Evolutionary conservation across 2,113 vertebrate genomes (phyloP).

Genomic region (Siniperca knerii): DNA sequence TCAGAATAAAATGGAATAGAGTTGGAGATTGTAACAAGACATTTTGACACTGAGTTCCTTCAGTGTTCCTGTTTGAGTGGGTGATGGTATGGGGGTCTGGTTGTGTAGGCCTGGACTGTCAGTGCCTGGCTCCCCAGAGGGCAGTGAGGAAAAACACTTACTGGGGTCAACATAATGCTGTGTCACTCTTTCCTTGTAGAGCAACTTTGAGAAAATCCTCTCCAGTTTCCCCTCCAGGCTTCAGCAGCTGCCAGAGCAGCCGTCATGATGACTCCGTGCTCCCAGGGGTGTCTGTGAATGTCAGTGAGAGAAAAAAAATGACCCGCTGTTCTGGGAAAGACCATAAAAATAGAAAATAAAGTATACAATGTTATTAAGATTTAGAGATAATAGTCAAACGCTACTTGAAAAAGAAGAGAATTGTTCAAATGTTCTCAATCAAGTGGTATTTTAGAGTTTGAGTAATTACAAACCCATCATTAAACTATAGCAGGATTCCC

Average conservation of each 20-base stretch:
- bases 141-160: slow-evolving; percentile 44
- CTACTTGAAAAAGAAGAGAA: not conserved
- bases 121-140: slow-evolving; percentile 11
- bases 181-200: slow-evolving; percentile 61
- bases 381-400: slow-evolving; percentile 19
- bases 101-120: slow-evolving; percentile 9
- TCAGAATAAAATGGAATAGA: not conserved
- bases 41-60: slow-evolving; percentile 17
- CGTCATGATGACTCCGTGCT: slow-evolving; percentile 52
- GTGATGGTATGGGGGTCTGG: slow-evolving; percentile 22
- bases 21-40: not conserved
- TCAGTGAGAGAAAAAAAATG: slow-evolving; percentile 25
- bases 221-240: slow-evolving; percentile 37
- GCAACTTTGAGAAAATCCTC: slow-evolving; percentile 43
- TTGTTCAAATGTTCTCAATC: slow-evolving; percentile 2
- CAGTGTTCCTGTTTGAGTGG: slow-evolving; percentile 38
- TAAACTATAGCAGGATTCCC: slow-evolving; percentile 14
- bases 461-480: slow-evolving; percentile 13
- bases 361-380: not conserved
- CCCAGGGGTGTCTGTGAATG: slow-evolving; percentile 59
- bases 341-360: not conserved
- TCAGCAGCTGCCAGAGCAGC: slow-evolving; percentile 59
- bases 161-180: slow-evolving; percentile 41
- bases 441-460: slow-evolving; percentile 15
- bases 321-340: slow-evolving; percentile 60